Conservation (phyloP, 2,113 vertebrate genomes). For the Entelurus aequoreus region DNA sequence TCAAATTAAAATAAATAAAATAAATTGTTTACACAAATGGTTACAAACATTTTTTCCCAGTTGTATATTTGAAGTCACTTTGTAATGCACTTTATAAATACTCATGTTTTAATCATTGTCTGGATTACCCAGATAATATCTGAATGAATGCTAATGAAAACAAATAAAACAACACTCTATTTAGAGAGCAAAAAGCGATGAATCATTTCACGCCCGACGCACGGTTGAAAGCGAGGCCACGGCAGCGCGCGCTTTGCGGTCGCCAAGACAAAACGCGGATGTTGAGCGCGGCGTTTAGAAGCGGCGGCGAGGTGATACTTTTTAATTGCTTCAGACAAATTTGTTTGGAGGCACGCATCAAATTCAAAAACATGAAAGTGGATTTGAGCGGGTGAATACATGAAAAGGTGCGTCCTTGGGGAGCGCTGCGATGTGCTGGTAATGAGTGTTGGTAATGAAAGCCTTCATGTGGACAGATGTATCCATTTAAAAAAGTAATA, state of each 20-base stretch:
- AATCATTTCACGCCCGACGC: conserved; percentile 34
- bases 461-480: conserved; percentile 78
- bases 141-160: conserved; percentile 1
- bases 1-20: no score
- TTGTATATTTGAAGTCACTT: no score
- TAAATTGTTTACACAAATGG: not conserved
- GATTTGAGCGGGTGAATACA: conserved; percentile 71
- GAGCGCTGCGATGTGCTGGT: conserved; percentile 64
- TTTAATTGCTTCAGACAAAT: conserved; percentile 79
- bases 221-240: conserved; percentile 44
- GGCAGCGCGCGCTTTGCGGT: conserved; percentile 31
- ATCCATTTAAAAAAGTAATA: conserved; percentile 79
- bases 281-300: conserved; percentile 49
- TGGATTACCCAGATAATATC: conserved; percentile 9
- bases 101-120: not conserved
- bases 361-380: conserved; percentile 71
- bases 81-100: not conserved
- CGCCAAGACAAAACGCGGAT: conserved; percentile 41
- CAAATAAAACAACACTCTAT: conserved; percentile 2
- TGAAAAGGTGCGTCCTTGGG: conserved; percentile 74
- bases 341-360: conserved; percentile 72
- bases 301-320: conserved; percentile 64
- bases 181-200: conserved; percentile 14
- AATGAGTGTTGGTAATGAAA: conserved; percentile 81
- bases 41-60: not conserved